Evolutionary conservation across 2,797 vertebrate species (phyloP).

Genomic region (Helarctos malayanus): DNA sequence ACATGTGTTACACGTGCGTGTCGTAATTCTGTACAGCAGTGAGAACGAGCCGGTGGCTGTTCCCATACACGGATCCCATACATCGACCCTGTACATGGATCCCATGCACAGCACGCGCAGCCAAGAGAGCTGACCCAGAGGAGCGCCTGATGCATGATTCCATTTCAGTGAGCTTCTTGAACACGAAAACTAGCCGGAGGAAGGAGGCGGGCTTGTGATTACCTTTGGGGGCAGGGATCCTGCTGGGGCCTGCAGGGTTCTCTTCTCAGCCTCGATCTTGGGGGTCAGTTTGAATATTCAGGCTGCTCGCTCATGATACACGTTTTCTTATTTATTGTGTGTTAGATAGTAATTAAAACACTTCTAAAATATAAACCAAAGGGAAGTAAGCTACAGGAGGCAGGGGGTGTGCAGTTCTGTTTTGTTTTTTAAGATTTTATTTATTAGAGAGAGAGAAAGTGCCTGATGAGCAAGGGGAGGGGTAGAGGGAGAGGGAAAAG

Average conservation of each 20-base stretch:
- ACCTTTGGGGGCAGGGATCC: not conserved
- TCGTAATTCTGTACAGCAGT: no score
- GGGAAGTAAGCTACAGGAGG: not conserved
- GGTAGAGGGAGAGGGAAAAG: not conserved
- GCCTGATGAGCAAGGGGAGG: not conserved
- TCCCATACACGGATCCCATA: accelerated
- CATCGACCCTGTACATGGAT: accelerated
- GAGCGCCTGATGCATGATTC: accelerated
- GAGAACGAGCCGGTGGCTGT: accelerated
- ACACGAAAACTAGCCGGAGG: not conserved
- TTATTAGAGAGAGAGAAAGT: not conserved
- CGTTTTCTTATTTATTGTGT: not conserved
- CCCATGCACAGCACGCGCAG: accelerated
- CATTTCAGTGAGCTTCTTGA: not conserved
- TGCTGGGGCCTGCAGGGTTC: not conserved
- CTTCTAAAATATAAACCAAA: conserved; percentile 12
- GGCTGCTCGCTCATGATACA: not conserved
- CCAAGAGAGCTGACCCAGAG: not conserved
- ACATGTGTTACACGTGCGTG: accelerated
- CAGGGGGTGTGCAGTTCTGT: not conserved
- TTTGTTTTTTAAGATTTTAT: not conserved
- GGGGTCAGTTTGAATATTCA: not conserved
- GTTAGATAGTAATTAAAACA: not conserved
- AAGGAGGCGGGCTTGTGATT: not conserved
- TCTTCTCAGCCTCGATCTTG: not conserved